phyloP scores from a whole-genome alignment of 2,797 vertebrate species.

The Chelmon rostratus region DNA sequence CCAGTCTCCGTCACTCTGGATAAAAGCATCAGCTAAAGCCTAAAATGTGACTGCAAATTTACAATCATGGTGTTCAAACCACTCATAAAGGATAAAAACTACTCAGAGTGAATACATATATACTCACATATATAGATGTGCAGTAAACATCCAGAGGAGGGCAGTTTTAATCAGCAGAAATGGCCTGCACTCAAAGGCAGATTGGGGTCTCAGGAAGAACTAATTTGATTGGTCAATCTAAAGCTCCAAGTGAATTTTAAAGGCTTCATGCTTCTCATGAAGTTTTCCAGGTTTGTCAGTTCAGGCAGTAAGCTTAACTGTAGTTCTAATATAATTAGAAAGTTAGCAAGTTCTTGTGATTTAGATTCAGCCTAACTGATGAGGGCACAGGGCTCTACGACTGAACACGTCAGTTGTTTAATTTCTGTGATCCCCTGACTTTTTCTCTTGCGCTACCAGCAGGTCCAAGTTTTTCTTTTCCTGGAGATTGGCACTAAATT shows the following conservation, averaged over 20 bases:
- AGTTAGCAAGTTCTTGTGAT: no score
- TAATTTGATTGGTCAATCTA: slow-evolving; percentile 12
- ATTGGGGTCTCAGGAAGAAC: slow-evolving; percentile 1
- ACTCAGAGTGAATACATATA: slow-evolving; percentile 19
- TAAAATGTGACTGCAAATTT: slow-evolving; percentile 42
- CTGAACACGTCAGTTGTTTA: no score
- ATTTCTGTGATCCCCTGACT: no score
- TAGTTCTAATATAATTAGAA: no score
- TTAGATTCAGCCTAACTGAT: no score
- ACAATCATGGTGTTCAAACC: slow-evolving; percentile 37
- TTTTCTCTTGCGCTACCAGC: no score
- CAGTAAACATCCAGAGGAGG: not conserved
- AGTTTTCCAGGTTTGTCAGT: not conserved
- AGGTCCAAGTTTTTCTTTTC: no score
- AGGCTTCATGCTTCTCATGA: no score
- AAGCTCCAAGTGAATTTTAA: not conserved
- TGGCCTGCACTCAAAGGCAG: slow-evolving; percentile 14
- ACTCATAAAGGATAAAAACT: slow-evolving; percentile 41
- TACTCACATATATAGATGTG: slow-evolving; percentile 15
- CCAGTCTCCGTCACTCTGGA: slow-evolving; percentile 47
- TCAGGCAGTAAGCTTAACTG: no score
- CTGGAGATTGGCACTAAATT: not conserved
- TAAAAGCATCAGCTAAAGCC: slow-evolving; percentile 59
- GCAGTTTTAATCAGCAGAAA: slow-evolving; percentile 36
- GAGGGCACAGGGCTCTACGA: no score